Base-by-base conservation (phyloP, 2,888 invertebrate species). In the Andrena trimmerana region DNA sequence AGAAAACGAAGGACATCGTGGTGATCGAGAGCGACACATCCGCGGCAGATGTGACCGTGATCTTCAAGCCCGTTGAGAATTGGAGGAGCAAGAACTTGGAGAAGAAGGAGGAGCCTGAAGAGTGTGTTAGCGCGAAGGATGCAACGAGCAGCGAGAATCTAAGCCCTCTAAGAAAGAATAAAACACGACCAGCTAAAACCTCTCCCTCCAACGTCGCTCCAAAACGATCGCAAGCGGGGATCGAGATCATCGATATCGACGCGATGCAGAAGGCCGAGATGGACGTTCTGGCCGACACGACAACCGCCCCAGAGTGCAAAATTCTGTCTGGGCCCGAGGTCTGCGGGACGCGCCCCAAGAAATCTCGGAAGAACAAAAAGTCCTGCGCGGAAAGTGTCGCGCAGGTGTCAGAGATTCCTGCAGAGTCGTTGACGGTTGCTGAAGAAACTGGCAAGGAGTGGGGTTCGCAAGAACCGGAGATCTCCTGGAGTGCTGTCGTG, bases 231-330 rank as follows among this genome's bases (percentile, higher is more conserved):
- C 81, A 81, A 31, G 74, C 83, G 7, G 84, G 84, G 1, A 89
- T 88, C 20, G 92, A 93, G 69, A 92, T 93, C 31, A 92, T 93
- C 68, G 92, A 93, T 67, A 92, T 93, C 42, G 92, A 93, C 72
- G 92, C 93, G 24, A 89, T 91, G 90, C 90, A 90, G 27, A 91
- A 91, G 67, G 90, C 90, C 1, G 91, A 92, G 65, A 89, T 88
- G 87, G 86, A 90, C 31, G 82, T 83, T 2, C 70, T 83, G 0
- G 75, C 66, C 20, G 86, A 80, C 4, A 29, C 75, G 4, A 42
- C 65, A 20, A 10, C 78, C 0, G 29, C 76, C 0, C 88, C 90
- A 0, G 92, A 92, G n/a, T 92, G 92, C 54, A 91, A 91, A 42
- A 91, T 93, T 20, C 76, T 92, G 0, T 8, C 88, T 48, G 78